Base-by-base conservation (phyloP, 2,797 vertebrate genomes). In the Aldrovandia affinis region DNA sequence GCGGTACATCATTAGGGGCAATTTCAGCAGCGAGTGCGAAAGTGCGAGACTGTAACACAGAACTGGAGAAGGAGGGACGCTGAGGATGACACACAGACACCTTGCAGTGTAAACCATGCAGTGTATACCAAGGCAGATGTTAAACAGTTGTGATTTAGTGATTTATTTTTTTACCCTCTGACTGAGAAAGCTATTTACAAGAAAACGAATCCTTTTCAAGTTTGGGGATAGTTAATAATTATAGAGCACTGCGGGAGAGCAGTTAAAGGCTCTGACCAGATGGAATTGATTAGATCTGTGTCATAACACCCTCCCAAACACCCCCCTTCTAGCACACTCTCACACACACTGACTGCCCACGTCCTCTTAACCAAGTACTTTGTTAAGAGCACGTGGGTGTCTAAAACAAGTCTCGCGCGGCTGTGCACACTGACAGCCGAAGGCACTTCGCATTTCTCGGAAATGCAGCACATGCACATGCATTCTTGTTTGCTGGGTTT, bases 341-440 rank as follows among this genome's bases (percentile, higher is more conserved):
- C 33, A 70, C 33, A 70, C 33, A 70, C 36, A 39, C 6, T 30
- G 61, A 50, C 47, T 50, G 6, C 47, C 47, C 47, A 50, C 6
- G n/a, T n/a, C n/a, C n/a, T 50, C 61, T 25, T 25, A 63, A 28
- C 28, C 61, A 6, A 12, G 63, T 28, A 33, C 10, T 14, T 68
- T n/a, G n/a, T n/a, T 70, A 70, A 70, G 14, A 70, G 68, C 15
- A 33, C 33, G 68, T 39, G 33, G 68, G 68, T 70, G 68, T 70
- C 68, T 70, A 18, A 18, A 70, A 28, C n/a, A 33, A 36, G 68
- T 7, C 33, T 39, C 6, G 68, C 33, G 30, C 33, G 63, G n/a
- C 61, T 63, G 4, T 8, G 61, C 61, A 22, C 61, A 14, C n/a
- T 1, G 61, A 65, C 28, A 65, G 61, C 28, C 2, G 61, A 30